These are phyloP conservation scores for Luehdorfia chinensis DNA, from an alignment of 1,140 invertebrate genomes.

Conservation along the genomic window DNA sequence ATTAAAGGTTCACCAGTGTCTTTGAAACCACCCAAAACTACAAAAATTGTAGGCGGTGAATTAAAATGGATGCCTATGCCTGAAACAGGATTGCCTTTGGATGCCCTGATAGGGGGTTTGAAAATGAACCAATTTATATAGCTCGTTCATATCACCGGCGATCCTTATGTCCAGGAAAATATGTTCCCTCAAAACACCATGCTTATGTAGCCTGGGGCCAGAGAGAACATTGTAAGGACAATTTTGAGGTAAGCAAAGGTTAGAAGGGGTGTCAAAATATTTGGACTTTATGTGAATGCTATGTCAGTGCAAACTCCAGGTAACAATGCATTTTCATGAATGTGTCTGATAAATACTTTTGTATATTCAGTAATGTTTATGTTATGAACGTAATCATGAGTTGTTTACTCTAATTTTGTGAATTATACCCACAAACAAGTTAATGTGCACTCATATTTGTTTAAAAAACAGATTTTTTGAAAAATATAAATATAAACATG, in stretches of 20 bases:
- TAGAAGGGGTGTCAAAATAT: too few species aligned
- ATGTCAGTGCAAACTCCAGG: too few species aligned
- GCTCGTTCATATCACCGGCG: conserved; percentile 78
- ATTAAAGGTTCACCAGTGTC: conserved; percentile 22
- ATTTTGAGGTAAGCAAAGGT: conserved; percentile 83
- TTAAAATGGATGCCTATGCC: conserved; percentile 26
- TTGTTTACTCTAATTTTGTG: too few species aligned
- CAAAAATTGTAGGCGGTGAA: conserved; percentile 18
- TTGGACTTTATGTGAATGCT: too few species aligned
- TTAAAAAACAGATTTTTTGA: too few species aligned
- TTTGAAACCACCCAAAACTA: conserved; percentile 1
- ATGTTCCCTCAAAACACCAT: conserved; percentile 79
- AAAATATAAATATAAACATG: too few species aligned
- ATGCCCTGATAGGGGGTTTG: conserved; percentile 82
- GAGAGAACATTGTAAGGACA: conserved; percentile 80
- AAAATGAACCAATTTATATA: conserved; percentile 80
- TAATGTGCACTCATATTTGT: too few species aligned
- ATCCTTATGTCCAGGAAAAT: conserved; percentile 83
- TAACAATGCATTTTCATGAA: too few species aligned
- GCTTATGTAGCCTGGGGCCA: conserved; percentile 86
- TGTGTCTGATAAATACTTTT: too few species aligned
- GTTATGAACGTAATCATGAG: too few species aligned
- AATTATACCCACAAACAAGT: too few species aligned
- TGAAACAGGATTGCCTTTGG: conserved; percentile 76
- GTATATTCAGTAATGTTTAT: too few species aligned